A percentile compares a stretch with the other conserved stretches of the same genome.
These are phyloP conservation scores for Uria lomvia DNA, from an alignment of 2,113 vertebrate genomes.

Conservation along the genomic window DNA sequence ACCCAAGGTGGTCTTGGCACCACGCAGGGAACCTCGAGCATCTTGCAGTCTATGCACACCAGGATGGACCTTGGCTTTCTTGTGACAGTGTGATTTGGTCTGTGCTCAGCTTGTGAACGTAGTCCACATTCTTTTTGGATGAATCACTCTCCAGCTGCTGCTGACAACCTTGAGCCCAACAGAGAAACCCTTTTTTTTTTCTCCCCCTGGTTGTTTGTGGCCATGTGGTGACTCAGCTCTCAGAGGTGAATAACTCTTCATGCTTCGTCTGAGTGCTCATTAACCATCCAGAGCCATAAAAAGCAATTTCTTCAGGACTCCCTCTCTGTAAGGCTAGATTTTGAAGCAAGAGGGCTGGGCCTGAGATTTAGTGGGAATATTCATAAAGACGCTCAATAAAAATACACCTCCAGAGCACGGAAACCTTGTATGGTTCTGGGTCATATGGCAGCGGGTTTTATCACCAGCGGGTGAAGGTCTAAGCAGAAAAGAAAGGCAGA, in stretches of 20 bases:
- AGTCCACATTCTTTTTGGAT: not conserved
- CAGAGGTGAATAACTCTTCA: conserved; percentile 25
- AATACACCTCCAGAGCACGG: not conserved
- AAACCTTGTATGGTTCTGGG: not conserved
- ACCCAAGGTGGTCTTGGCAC: not conserved
- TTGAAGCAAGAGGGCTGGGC: not conserved
- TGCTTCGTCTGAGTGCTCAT: not conserved
- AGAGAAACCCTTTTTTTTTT: not conserved
- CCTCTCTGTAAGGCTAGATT: not conserved
- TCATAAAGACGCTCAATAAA: not conserved
- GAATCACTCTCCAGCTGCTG: not conserved
- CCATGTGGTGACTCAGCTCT: not conserved
- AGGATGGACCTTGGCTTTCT: not conserved
- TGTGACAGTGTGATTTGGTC: not conserved
- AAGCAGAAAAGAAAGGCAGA: not conserved
- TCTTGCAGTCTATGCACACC: not conserved
- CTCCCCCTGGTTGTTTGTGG: not conserved
- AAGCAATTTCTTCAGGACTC: not conserved
- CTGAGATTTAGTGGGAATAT: not conserved
- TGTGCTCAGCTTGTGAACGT: not conserved
- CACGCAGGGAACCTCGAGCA: fast-evolving
- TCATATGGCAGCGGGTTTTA: not conserved
- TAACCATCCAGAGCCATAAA: not conserved
- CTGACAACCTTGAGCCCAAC: conserved; percentile 13
- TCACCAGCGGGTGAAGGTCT: not conserved